Percentiles rank a stretch among this genome's conserved stretches.
These are phyloP conservation scores for Phrynosoma blainvillii DNA, from an alignment of 2,113 vertebrate species.

Conservation along the genomic window DNA sequence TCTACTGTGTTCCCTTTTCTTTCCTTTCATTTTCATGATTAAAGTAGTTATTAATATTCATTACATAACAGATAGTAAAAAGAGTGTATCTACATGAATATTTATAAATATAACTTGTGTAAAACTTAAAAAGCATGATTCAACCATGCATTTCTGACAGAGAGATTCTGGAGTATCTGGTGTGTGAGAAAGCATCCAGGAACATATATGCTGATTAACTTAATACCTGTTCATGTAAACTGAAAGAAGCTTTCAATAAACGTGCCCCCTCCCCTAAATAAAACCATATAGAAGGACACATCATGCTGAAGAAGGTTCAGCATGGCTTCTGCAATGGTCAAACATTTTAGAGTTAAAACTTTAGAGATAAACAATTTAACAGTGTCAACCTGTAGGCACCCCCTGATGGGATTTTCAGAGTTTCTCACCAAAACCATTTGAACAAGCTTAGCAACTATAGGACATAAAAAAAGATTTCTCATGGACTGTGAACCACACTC, in stretches of 20 bases:
- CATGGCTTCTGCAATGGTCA: too few relatives aligned
- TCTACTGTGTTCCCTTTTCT: background rate
- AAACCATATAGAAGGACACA: background rate
- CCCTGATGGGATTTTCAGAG: too few relatives aligned
- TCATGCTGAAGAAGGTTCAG: too few relatives aligned
- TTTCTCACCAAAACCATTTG: too few relatives aligned
- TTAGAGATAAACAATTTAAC: too few relatives aligned
- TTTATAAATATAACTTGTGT: slow-evolving; percentile 7
- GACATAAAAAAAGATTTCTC: too few relatives aligned
- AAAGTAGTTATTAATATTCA: slow-evolving; percentile 32
- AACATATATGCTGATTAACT: background rate
- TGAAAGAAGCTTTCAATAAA: background rate
- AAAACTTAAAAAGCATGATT: slow-evolving; percentile 17
- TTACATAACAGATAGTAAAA: slow-evolving; percentile 20
- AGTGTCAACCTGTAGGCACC: too few relatives aligned
- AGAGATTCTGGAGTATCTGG: background rate
- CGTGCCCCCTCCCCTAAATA: background rate
- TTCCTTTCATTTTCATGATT: slow-evolving; percentile 11
- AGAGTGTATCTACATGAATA: slow-evolving; percentile 18
- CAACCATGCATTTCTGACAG: background rate
- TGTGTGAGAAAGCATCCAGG: background rate
- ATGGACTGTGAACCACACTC: too few relatives aligned
- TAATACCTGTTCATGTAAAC: background rate
- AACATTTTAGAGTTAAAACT: too few relatives aligned
- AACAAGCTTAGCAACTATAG: too few relatives aligned